Base-by-base conservation (phyloP, 2,888 invertebrate genomes). In the Blera fallax region DNA sequence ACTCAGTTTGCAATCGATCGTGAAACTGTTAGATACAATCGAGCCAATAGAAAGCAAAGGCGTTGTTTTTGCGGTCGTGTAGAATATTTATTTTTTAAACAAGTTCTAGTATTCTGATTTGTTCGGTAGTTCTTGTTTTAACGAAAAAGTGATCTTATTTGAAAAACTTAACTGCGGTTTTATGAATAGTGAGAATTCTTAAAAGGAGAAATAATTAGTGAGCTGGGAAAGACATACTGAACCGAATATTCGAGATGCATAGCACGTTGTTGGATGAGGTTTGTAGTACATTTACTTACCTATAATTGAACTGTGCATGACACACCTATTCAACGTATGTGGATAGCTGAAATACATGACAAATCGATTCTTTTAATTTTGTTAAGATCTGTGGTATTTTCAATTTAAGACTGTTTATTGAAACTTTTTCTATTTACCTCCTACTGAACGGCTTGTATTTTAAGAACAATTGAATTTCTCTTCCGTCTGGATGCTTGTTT, bases 1-100 rank as follows among this genome's bases (percentile, higher is more conserved):
- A 62, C 40, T 84, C 74, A 84, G 80, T 84, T 84, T 70, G 64
- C 40, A 80, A 74, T 18, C 70, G 84, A 64, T 76, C 84, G 84
- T 76, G 69, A 65, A 65, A 58, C 80, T 70, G 64, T 70, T 52
- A 37, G 58, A 84, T 70, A 73, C 74, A 37, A 52, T 50, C 70
- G 70, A 69, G 14, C 14, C 37, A 45, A 65, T 56, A 48, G 34
- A 32, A 18, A 37, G 5, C 8, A n/a, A 27, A 50, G 65, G 65
- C 32, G 24, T 11, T n/a, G 24, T 50, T 21, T 34, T 45, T 8
- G 67, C 67, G 76, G 64, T 58, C 70, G 77, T 70, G 50, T 16
- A 43, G 21, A 21, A 43, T 27, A 43, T 54, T 18, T 40, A 37
- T 34, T 18, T 45, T 18, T 32, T 29, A 29, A 45, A 8, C 45